These are phyloP conservation scores for Palythoa grandiflora DNA, from an alignment of 92 coral and sea anemone genomes.

Conservation along the genomic window DNA sequence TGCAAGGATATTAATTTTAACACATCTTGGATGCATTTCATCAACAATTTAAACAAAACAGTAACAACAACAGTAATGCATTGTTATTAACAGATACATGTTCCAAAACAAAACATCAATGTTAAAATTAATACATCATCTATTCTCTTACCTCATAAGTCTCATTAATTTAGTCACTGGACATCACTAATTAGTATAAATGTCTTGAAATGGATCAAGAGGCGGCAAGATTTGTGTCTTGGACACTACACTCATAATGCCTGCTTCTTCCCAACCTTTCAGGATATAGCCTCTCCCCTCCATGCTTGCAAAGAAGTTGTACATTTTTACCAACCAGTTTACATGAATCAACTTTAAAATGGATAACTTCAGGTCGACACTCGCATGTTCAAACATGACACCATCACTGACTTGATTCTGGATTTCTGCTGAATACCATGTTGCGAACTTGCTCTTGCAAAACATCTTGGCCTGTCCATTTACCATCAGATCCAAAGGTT, in stretches of 20 bases:
- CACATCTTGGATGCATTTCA: not conserved
- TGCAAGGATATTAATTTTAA: not conserved
- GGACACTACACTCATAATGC: slow-evolving; percentile 9
- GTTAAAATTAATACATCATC: too few relatives aligned
- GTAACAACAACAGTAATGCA: not conserved
- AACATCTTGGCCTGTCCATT: not conserved
- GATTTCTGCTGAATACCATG: not conserved
- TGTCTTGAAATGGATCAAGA: not conserved
- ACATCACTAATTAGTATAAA: not conserved
- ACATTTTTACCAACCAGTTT: not conserved
- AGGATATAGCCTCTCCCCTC: slow-evolving; percentile 23
- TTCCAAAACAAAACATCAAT: not conserved
- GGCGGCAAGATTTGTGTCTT: slow-evolving; percentile 5
- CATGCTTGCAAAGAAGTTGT: slow-evolving; percentile 22
- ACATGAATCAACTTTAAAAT: not conserved
- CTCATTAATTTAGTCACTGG: not conserved
- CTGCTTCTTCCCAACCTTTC: slow-evolving; percentile 19
- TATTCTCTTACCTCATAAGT: not conserved
- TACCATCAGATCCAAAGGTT: not conserved
- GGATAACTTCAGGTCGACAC: not conserved
- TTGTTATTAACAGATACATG: not conserved
- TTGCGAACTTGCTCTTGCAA: not conserved
- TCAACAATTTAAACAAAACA: not conserved
- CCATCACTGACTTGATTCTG: not conserved
- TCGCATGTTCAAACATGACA: not conserved